These are phyloP conservation scores for Calonectris borealis DNA, from an alignment of 2,113 vertebrate species.

Conservation along the genomic window DNA sequence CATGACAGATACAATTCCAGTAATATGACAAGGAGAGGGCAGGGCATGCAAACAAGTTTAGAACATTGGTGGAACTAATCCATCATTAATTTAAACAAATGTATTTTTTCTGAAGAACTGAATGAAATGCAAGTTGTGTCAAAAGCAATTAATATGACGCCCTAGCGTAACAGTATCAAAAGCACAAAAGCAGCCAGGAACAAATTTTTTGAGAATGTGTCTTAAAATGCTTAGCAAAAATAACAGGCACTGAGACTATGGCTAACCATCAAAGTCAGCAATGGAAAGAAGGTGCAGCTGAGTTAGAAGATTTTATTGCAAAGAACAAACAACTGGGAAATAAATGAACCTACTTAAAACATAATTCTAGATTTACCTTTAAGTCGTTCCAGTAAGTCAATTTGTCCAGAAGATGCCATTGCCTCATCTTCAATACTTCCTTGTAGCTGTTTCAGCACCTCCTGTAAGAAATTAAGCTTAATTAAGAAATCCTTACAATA, in stretches of 20 bases:
- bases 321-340: neutral
- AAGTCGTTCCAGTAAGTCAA: conserved; percentile 91
- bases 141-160: neutral
- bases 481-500: neutral
- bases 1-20: neutral
- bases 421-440: conserved; percentile 96
- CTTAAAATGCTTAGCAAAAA: neutral
- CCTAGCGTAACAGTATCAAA: neutral
- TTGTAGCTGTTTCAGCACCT: conserved; percentile 97
- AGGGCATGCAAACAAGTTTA: neutral
- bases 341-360: neutral
- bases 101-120: neutral
- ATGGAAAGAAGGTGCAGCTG: neutral
- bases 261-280: neutral
- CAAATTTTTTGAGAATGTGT: neutral
- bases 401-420: conserved; percentile 88
- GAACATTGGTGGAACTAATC: neutral
- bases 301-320: neutral
- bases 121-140: neutral
- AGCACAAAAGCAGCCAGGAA: neutral
- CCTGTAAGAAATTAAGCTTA: conserved; percentile 74
- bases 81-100: neutral
- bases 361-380: conserved; percentile 81
- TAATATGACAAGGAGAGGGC: neutral
- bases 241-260: neutral